phyloP scores from a whole-genome alignment of 2,797 vertebrate genomes.

The Florisuga fusca region DNA sequence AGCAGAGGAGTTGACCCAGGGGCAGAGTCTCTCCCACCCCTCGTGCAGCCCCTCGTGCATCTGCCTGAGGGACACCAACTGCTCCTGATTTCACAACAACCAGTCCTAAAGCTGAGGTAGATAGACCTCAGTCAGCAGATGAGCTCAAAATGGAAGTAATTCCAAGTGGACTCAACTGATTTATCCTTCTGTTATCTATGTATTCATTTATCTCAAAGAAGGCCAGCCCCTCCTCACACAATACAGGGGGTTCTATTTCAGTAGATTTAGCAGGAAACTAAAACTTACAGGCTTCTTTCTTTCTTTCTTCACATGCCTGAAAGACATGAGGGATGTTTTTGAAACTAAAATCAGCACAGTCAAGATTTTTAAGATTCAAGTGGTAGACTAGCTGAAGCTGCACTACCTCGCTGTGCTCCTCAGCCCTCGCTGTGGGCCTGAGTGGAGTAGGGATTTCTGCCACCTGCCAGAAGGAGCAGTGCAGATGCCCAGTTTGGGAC shows the following conservation, averaged over 20 bases:
- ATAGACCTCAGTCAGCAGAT: background rate
- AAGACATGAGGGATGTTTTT: background rate
- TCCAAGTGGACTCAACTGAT: background rate
- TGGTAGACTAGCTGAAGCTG: background rate
- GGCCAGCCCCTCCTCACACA: background rate
- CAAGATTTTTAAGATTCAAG: background rate
- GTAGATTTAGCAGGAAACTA: background rate
- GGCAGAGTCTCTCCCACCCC: background rate
- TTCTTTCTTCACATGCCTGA: background rate
- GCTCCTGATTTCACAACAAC: background rate
- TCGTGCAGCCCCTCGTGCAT: background rate
- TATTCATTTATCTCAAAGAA: background rate
- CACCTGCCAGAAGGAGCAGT: background rate
- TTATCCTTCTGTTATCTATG: background rate
- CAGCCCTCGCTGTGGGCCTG: rapidly evolving
- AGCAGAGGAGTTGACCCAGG: background rate
- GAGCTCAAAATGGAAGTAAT: background rate
- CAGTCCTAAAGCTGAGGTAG: background rate
- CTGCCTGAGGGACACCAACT: rapidly evolving
- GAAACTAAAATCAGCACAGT: background rate
- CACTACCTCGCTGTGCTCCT: rapidly evolving
- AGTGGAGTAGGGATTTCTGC: background rate
- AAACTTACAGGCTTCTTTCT: background rate
- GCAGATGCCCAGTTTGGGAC: rapidly evolving
- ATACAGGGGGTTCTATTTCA: background rate